phyloP scores from a whole-genome alignment of 2,888 invertebrate genomes.

The Eupithecia subfuscata region DNA sequence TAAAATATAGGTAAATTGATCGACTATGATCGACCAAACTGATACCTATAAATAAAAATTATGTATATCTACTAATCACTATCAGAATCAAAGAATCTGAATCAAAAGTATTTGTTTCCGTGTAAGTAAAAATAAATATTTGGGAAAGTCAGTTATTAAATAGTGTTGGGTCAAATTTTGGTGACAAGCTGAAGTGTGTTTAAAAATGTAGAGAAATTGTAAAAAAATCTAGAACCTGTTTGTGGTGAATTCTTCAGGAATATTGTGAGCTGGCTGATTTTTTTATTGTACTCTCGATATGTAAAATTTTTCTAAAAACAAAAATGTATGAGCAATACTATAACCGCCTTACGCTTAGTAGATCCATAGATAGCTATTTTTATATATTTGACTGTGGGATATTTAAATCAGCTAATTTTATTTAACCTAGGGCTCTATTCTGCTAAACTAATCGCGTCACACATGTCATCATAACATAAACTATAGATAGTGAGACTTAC shows the following conservation, averaged over 20 bases:
- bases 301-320: background rate
- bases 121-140: background rate
- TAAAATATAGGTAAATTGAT: background rate
- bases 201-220: background rate
- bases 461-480: background rate
- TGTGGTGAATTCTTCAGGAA: background rate
- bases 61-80: background rate
- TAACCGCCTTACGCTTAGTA: constrained; percentile 2
- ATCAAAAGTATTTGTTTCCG: background rate
- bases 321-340: background rate
- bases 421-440: background rate
- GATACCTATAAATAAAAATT: background rate
- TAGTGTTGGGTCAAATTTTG: too few relatives aligned
- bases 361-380: background rate
- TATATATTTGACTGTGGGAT: constrained; percentile 2
- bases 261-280: background rate
- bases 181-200: background rate
- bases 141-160: background rate
- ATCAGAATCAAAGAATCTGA: background rate
- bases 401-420: constrained; percentile 12
- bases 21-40: background rate
- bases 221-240: background rate
- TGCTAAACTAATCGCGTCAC: background rate
- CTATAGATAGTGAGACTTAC: background rate
- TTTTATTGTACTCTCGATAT: background rate